A percentile compares a stretch with the other conserved stretches of the same genome.
Evolutionary conservation across 2,113 vertebrate species (phyloP).

Genomic region (Phasianus colchicus): DNA sequence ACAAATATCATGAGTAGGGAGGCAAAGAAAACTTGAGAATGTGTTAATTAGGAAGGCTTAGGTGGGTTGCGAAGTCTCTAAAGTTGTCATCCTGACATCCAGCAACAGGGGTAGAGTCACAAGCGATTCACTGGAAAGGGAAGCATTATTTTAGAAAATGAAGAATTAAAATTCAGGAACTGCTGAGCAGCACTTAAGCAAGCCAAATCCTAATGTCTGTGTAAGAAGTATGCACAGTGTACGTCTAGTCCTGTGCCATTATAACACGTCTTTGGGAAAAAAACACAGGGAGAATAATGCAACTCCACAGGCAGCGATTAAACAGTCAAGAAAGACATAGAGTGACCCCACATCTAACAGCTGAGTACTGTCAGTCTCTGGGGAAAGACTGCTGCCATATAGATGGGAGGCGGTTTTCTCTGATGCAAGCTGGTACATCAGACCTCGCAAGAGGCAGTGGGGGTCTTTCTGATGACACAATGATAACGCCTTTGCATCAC

Average conservation of each 20-base stretch:
- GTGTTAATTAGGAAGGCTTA: neutral
- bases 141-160: neutral
- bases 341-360: neutral
- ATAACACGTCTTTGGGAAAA: neutral
- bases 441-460: neutral
- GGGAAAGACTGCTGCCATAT: neutral
- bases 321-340: neutral
- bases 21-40: neutral
- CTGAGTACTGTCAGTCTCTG: neutral
- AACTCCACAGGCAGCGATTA: neutral
- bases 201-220: neutral
- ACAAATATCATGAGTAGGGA: neutral
- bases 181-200: neutral
- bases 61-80: neutral
- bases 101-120: neutral
- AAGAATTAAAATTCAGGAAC: neutral
- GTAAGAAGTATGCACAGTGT: neutral
- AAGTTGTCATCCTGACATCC: neutral
- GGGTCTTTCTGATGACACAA: neutral
- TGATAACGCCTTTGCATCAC: neutral
- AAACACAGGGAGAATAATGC: fast-evolving
- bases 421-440: neutral
- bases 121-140: neutral
- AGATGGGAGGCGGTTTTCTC: conserved; percentile 1
- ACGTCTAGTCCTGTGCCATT: neutral